Evolutionary conservation across 2,797 vertebrate genomes (phyloP), one percentile per base, ranked within the genome.

Genomic region (Oceanodroma leucorhoa): DNA sequence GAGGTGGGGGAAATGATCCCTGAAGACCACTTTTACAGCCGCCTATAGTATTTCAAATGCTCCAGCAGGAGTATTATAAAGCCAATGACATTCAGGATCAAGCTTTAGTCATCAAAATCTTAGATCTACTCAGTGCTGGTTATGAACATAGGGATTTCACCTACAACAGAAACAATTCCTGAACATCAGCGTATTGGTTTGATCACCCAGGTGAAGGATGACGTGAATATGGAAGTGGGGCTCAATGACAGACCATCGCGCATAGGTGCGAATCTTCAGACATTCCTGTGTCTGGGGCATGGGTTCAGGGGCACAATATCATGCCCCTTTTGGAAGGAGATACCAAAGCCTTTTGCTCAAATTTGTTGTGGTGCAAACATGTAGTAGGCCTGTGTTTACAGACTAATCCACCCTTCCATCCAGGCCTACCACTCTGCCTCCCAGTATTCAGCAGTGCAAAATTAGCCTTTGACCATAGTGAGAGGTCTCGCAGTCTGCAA

Each of bases 241-340:
- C 32, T 62, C 30, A 6, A 5, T 7, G 36, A 43, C 9, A 55
- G 38, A 50, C 15, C 32, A 26, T 10, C 1, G 2, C 9, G 7
- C 9, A 7, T 0, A 5, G 16, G 18, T 3, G 3, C 0, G 1
- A 65, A 17, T 3, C 16, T 24, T 27, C 66, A 70, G 55, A 32
- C 29, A 4, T 14, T 24, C 4, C 17, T 2, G 4, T 23, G 29
- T 34, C 36, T 1, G 1, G 6, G 0, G 0, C 20, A 15, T 10
- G 32, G 23, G 4, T 5, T 81, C 45, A 45, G 46, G 27, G 24
- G 4, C 10, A 23, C 27, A 34, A 3, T 1, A 8, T 7, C 0
- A 0, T 13, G 12, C 3, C 13, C 5, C 4, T 36, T 54, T 46
- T 15, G 22, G 30, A 58, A 73, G 24, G 5, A 18, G 29, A 34